phyloP scores from a whole-genome alignment of 2,888 invertebrate species.

The Sminthurides aquaticus region DNA sequence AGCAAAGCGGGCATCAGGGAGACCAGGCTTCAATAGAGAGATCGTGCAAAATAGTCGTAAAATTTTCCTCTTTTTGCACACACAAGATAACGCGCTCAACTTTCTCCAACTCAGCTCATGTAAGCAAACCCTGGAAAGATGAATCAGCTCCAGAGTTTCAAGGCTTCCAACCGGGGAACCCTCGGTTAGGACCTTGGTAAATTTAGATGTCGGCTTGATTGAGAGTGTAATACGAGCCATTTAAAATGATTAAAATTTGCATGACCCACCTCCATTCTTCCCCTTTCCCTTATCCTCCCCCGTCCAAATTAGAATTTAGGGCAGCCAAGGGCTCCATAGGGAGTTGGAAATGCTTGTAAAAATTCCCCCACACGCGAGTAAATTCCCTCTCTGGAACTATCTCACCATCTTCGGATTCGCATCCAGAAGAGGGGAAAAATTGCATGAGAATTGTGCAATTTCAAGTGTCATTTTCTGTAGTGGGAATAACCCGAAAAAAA shows the following conservation, averaged over 20 bases:
- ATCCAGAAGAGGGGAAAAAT: no score
- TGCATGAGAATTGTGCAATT: no score
- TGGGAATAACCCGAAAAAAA: no score
- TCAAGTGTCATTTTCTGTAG: no score
- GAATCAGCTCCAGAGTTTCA: no score
- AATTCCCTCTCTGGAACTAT: no score
- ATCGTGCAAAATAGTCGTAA: slow-evolving; percentile 8
- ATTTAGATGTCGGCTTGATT: slow-evolving; percentile 15
- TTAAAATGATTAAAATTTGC: slow-evolving; percentile 18
- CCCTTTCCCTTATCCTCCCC: neutral
- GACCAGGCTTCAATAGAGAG: neutral
- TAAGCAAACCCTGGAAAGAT: no score
- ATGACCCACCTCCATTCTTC: slow-evolving; percentile 4
- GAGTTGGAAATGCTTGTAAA: neutral
- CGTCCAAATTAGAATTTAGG: neutral
- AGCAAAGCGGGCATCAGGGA: neutral
- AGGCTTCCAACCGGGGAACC: no score
- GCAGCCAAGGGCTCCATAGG: neutral
- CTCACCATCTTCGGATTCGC: no score
- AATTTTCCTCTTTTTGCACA: slow-evolving; percentile 6
- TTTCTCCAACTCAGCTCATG: no score
- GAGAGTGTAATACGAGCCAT: slow-evolving; percentile 16
- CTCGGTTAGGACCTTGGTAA: slow-evolving; percentile 11
- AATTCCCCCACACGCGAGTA: no score
- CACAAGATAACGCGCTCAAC: slow-evolving; percentile 11